Percentiles rank a stretch among this genome's conserved stretches.
Conservation (phyloP, 2,113 vertebrate species). For the Entomyzon cyanotis region DNA sequence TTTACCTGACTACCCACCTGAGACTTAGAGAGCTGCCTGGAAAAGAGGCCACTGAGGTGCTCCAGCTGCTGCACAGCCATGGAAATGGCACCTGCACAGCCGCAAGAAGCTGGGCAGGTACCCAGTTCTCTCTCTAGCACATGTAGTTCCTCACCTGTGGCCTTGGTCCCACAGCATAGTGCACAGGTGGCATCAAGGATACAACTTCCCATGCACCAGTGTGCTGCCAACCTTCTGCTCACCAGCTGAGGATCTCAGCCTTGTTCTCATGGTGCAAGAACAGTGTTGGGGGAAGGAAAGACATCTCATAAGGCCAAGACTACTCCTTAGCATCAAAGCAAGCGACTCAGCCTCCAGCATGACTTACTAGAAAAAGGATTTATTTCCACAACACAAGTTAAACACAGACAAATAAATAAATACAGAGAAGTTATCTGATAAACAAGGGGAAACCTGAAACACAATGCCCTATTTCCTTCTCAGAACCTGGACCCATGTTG, state of each 20-base stretch:
- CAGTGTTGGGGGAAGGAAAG: not conserved
- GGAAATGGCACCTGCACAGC: not conserved
- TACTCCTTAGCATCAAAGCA: not conserved
- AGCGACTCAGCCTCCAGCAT: not conserved
- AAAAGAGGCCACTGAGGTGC: not conserved
- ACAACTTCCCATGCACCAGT: not conserved
- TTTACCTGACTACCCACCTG: not conserved
- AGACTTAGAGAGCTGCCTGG: not conserved
- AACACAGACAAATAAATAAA: slow-evolving; percentile 42
- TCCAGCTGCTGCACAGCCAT: not conserved
- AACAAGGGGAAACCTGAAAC: not conserved
- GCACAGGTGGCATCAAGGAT: not conserved
- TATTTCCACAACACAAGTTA: slow-evolving; percentile 58
- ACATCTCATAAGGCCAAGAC: not conserved
- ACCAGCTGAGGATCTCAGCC: not conserved
- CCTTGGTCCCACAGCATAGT: not conserved
- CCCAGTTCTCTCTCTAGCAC: not conserved
- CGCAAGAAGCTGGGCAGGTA: not conserved
- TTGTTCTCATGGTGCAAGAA: not conserved
- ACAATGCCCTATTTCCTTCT: not conserved
- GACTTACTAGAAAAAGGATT: slow-evolving; percentile 46
- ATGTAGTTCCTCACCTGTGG: not conserved
- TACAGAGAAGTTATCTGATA: not conserved
- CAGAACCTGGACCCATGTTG: not conserved
- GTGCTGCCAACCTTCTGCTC: not conserved